Conservation (phyloP, 64 coral and sea anemone species). For the Pocillopora damicornis region DNA sequence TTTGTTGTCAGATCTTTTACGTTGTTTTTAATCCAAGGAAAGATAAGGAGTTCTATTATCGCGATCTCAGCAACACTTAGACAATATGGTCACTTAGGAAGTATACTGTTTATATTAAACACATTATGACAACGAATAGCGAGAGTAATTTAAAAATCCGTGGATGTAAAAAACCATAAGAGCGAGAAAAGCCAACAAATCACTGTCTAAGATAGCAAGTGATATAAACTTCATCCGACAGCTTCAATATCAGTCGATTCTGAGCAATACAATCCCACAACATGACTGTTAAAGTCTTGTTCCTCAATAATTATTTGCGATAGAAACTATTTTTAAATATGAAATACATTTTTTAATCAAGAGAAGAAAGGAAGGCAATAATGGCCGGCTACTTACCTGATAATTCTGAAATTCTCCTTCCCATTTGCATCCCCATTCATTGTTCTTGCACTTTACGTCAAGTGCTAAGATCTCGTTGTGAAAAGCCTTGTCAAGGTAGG, state of each 20-base stretch:
- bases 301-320: neutral
- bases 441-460: conserved; percentile 76
- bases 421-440: conserved; percentile 87
- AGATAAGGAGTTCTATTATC: too few relatives aligned
- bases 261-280: too few relatives aligned
- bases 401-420: conserved; percentile 74
- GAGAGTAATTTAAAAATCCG: neutral
- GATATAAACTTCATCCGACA: neutral
- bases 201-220: neutral
- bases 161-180: neutral
- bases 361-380: neutral
- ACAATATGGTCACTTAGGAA: too few relatives aligned
- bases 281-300: too few relatives aligned
- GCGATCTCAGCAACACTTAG: too few relatives aligned
- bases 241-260: too few relatives aligned
- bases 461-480: conserved; percentile 77
- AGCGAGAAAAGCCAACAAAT: neutral
- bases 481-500: conserved; percentile 61
- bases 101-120: too few relatives aligned
- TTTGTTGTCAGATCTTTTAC: neutral
- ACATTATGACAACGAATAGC: too few relatives aligned
- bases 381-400: conserved; percentile 21
- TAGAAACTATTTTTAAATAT: neutral
- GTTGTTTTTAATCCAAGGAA: too few relatives aligned
- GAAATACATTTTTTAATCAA: neutral